A percentile compares a stretch with the other conserved stretches of the same genome.
Evolutionary conservation across 2,888 invertebrate species (phyloP).

Genomic region (Seira ritae): DNA sequence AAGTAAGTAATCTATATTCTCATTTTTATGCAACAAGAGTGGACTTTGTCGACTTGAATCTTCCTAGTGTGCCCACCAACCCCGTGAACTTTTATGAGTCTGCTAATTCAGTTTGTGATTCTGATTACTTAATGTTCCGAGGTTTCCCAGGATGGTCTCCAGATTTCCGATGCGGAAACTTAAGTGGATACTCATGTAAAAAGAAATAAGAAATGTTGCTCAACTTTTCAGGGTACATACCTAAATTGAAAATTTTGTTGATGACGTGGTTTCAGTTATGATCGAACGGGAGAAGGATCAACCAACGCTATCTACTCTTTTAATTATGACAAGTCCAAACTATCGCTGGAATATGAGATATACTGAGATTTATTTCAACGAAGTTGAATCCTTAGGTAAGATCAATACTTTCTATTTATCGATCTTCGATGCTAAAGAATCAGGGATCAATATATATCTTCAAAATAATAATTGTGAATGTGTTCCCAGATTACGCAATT

Average conservation of each 20-base stretch:
- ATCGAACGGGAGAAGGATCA: conserved; percentile 66
- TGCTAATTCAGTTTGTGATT: conserved; percentile 62
- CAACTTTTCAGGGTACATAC: too few relatives aligned
- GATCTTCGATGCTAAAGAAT: background rate
- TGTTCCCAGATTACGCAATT: conserved; percentile 27
- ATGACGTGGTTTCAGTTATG: conserved; percentile 42
- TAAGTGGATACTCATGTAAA: conserved; percentile 67
- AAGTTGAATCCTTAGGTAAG: conserved; percentile 61
- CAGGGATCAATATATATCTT: background rate
- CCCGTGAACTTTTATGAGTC: conserved; percentile 46
- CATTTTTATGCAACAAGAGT: too few relatives aligned
- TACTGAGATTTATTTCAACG: conserved; percentile 60
- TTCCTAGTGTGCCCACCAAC: conserved; percentile 60
- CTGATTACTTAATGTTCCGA: conserved; percentile 67
- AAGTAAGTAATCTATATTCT: too few relatives aligned
- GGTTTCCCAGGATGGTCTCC: conserved; percentile 67
- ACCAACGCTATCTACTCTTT: conserved; percentile 55
- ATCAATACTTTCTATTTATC: too few relatives aligned
- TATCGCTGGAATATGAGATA: conserved; percentile 67
- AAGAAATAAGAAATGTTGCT: too few relatives aligned
- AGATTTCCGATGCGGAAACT: conserved; percentile 68
- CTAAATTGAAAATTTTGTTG: conserved; percentile 17
- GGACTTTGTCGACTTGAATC: conserved; percentile 66
- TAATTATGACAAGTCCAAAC: conserved; percentile 65
- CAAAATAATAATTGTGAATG: background rate